Base-by-base conservation (phyloP, 2,113 vertebrate genomes). In the Ornithorhynchus anatinus region DNA sequence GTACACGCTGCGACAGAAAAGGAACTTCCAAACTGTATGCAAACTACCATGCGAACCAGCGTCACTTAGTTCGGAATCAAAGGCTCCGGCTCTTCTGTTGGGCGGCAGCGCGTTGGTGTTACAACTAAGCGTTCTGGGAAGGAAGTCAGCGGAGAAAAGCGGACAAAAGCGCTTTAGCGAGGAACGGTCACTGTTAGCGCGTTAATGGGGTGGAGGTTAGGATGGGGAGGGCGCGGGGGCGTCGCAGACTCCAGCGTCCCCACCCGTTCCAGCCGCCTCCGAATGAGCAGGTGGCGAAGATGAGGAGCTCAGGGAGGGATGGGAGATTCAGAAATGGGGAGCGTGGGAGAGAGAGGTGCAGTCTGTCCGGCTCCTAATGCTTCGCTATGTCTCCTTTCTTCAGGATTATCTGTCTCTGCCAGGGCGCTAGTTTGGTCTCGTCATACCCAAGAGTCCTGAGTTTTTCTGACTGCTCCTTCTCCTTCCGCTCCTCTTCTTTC, bases 361-460 rank as follows among this genome's bases (percentile, higher is more conserved):
- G 50, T 39, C 40, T 19, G 15, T n/a, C n/a, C 16, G 17, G 29
- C 14, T 29, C 62, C 88, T 94, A 96, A 84, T 97, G 88, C 94
- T 99, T 99, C 64, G 95, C 92, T 86, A 95, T 93, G 77, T 99
- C 97, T 74, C 97, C 98, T 87, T 98, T 99, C 93, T 96, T 99
- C 83, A 99, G 91, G 86, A 99, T 96, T 84, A 99, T 94, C 91
- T 99, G 96, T 81, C 96, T 90, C 85, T 99, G 98, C 98, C 98
- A 99, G 36, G 98, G 97, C 0, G 97, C 96, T 89, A 99, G 92
- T 86, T 99, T 99, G 87, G 92, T 94, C 84, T 99, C 98, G 16
- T 99, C 98, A 25, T 97, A 99, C 80, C 98, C 98, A 50, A 99
- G 89, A 72, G 93, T 98, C 72, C 97, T 94, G 89, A 99, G 92